Base-by-base conservation (phyloP, 1,140 invertebrate species). In the Calephelis virginiensis region DNA sequence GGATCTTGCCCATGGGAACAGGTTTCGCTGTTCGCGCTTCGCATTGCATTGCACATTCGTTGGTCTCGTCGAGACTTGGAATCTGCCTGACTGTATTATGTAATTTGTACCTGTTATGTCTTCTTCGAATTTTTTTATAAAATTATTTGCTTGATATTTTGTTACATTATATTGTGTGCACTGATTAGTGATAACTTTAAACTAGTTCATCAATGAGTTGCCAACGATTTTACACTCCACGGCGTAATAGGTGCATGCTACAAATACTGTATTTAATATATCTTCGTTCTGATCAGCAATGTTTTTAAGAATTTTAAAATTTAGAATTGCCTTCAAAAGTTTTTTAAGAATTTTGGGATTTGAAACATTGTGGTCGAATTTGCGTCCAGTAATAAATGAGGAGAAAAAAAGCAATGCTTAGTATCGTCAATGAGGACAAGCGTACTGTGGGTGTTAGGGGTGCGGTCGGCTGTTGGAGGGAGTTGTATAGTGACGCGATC, bases 401-500 rank as follows among this genome's bases (percentile, higher is more conserved):
- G 69, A 70, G 69, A 80, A 81, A 76, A 28, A 78, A 83, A 83
- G 74, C 86, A 87, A 82, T 81, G 72, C 81, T 86, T 86, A 82
- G 83, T 87, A 80, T 83, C 82, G 81, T 82, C 78, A 80, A 76
- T 71, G 80, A 71, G 78, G 78, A 77, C 77, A 75, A 74, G 80
- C 79, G 79, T 72, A 77, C 74, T 65, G 76, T 80, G 88, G 86
- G 86, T 85, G 88, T 85, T 81, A 82, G 81, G 81, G 82, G 86
- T 82, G 80, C 78, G 85, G 81, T 82, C 76, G 80, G 79, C 78
- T 77, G 84, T 78, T 78, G 80, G 85, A 82, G 81, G 81, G 83
- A 81, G 85, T 87, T 90, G 86, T 88, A 86, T 88, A 90, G 87
- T 90, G 85, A 85, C 85, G 81, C 85, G 87, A 89, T 90, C 87